Conservation (phyloP, 2,797 vertebrate genomes). For the Sebastes nivosus region DNA sequence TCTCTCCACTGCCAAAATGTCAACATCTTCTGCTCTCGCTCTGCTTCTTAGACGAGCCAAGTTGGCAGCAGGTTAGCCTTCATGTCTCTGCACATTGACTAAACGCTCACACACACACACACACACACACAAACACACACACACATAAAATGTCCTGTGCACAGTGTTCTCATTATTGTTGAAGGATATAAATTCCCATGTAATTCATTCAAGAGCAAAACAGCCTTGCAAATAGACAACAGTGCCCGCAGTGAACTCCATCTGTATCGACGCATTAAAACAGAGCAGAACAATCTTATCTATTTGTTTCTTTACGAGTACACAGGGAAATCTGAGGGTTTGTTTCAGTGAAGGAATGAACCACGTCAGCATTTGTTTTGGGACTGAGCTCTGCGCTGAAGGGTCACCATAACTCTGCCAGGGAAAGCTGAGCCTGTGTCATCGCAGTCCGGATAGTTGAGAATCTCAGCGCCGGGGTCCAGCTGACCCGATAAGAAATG, state of each 20-base stretch:
- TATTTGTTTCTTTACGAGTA: conserved; percentile 25
- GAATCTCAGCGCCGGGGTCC: conserved; percentile 50
- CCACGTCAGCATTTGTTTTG: conserved; percentile 66
- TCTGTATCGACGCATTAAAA: conserved; percentile 8
- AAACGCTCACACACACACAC: conserved; percentile 12
- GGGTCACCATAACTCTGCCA: conserved; percentile 71
- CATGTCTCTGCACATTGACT: conserved; percentile 48
- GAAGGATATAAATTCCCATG: conserved; percentile 19
- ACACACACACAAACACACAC: neutral
- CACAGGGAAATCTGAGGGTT: conserved; percentile 39
- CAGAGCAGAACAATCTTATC: conserved; percentile 38
- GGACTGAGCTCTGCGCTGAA: conserved; percentile 30
- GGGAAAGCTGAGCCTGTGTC: conserved; percentile 52
- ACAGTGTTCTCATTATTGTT: conserved; percentile 27
- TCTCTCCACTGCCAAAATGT: conserved; percentile 81
- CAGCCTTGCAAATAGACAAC: neutral
- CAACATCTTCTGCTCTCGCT: conserved; percentile 77
- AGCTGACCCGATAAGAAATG: conserved; percentile 67
- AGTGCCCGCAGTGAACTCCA: neutral
- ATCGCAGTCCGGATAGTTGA: conserved; percentile 45
- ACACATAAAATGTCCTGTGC: conserved; percentile 15
- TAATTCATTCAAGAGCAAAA: conserved; percentile 30
- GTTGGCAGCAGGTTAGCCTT: conserved; percentile 70
- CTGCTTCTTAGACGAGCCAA: conserved; percentile 57
- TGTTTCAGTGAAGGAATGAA: conserved; percentile 47